Conservation (phyloP, 2,797 vertebrate species). For the Harpagifer antarcticus region DNA sequence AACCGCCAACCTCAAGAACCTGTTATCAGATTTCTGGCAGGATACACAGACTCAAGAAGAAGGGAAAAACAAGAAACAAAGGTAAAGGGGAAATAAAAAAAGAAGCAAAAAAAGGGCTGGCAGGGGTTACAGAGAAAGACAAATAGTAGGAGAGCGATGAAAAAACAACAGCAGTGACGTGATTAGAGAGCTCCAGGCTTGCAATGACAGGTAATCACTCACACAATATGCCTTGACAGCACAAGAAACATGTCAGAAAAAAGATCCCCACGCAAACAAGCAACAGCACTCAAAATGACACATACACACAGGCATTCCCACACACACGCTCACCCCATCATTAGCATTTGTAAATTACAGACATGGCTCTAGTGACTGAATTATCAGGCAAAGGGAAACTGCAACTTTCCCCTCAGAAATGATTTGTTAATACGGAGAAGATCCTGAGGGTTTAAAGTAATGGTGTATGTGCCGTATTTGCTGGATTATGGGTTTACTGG, state of each 20-base stretch:
- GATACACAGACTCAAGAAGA: constrained; percentile 2
- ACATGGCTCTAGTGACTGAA: constrained; percentile 16
- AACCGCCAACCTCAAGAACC: constrained; percentile 22
- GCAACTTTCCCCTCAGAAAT: constrained; percentile 42
- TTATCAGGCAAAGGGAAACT: constrained; percentile 34
- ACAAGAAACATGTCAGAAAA: constrained; percentile 74
- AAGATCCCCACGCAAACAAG: constrained; percentile 72
- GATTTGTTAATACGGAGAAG: constrained; percentile 45
- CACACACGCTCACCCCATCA: constrained; percentile 36
- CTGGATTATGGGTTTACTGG: constrained; percentile 50
- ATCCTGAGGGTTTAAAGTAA: constrained; percentile 46
- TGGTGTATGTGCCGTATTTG: constrained; percentile 28
- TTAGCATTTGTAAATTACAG: constrained; percentile 52
- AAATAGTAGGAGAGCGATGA: constrained; percentile 31
- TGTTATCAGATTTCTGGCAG: constrained; percentile 36
- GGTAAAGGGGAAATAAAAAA: not conserved
- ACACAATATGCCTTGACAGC: constrained; percentile 80
- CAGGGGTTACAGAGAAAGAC: constrained; percentile 46
- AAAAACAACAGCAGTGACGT: constrained; percentile 46
- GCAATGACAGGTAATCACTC: constrained; percentile 81
- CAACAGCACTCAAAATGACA: constrained; percentile 55
- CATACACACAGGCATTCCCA: constrained; percentile 43
- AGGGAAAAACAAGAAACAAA: constrained; percentile 29
- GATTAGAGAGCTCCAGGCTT: constrained; percentile 66
- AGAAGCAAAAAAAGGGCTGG: constrained; percentile 15